phyloP scores from a whole-genome alignment of 2,797 vertebrate species.

The Phylloscopus collybita region DNA sequence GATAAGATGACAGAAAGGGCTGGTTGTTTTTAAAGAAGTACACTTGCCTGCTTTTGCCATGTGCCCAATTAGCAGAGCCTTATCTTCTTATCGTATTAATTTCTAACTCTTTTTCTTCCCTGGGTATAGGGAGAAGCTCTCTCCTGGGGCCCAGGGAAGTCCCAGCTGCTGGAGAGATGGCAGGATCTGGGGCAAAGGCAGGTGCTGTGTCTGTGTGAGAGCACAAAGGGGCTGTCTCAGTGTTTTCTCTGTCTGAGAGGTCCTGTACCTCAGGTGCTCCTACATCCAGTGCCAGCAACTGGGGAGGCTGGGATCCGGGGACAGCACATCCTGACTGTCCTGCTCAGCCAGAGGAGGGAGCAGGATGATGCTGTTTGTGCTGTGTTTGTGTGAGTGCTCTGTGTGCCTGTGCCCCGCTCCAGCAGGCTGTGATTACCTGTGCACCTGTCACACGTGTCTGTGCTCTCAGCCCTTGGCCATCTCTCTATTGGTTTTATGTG shows the following conservation, averaged over 20 bases:
- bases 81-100: not conserved
- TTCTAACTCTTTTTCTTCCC: not conserved
- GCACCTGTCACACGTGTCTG: accelerated
- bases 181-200: not conserved
- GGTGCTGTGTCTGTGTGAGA: not conserved
- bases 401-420: not conserved
- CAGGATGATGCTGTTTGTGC: not conserved
- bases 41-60: accelerated
- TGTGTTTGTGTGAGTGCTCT: not conserved
- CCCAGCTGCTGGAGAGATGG: not conserved
- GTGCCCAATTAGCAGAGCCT: not conserved
- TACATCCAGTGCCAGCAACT: not conserved
- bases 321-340: not conserved
- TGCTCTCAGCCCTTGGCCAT: not conserved
- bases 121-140: not conserved
- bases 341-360: not conserved
- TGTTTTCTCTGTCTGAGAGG: not conserved
- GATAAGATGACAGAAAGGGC: not conserved
- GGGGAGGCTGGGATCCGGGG: not conserved
- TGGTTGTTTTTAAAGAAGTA: not conserved
- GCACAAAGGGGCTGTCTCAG: not conserved
- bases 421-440: not conserved
- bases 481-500: not conserved
- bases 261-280: accelerated
- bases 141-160: not conserved